Evolutionary conservation across 2,113 vertebrate genomes (phyloP).

Genomic region (Melanocharis versteri): DNA sequence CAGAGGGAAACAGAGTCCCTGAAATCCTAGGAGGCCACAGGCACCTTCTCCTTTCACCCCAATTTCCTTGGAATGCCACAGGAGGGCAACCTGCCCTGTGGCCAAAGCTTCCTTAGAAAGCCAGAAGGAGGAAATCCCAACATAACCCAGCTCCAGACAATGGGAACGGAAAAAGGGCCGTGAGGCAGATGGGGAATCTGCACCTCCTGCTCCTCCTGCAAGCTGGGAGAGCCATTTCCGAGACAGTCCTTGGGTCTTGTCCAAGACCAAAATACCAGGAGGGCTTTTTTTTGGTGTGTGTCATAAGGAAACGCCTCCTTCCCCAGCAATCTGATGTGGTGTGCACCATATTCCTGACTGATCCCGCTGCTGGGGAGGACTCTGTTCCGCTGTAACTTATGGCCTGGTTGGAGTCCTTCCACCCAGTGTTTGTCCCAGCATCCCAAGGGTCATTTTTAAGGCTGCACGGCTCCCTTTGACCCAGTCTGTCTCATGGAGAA

Average conservation of each 20-base stretch:
- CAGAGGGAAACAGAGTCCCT: not conserved
- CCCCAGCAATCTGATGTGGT: not conserved
- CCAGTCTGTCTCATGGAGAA: not conserved
- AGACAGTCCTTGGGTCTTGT: not conserved
- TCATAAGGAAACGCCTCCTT: not conserved
- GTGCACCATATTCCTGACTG: not conserved
- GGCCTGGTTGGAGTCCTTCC: not conserved
- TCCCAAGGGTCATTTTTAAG: not conserved
- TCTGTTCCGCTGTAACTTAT: not conserved
- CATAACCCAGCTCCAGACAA: fast-evolving
- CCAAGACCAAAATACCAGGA: not conserved
- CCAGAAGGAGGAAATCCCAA: not conserved
- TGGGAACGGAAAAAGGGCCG: not conserved
- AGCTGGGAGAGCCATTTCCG: not conserved
- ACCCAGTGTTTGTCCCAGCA: not conserved
- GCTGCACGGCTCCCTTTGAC: not conserved
- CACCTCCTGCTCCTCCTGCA: not conserved
- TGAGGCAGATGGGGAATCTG: not conserved
- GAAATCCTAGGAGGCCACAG: not conserved
- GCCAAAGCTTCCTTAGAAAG: not conserved
- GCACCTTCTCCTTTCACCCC: not conserved
- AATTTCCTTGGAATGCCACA: not conserved
- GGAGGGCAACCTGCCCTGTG: not conserved
- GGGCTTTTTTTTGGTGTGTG: not conserved
- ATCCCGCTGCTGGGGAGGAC: not conserved